Evolutionary conservation across 2,888 invertebrate species (phyloP), one percentile per base, ranked within the genome.

Genomic region (Drosophila siamana): DNA sequence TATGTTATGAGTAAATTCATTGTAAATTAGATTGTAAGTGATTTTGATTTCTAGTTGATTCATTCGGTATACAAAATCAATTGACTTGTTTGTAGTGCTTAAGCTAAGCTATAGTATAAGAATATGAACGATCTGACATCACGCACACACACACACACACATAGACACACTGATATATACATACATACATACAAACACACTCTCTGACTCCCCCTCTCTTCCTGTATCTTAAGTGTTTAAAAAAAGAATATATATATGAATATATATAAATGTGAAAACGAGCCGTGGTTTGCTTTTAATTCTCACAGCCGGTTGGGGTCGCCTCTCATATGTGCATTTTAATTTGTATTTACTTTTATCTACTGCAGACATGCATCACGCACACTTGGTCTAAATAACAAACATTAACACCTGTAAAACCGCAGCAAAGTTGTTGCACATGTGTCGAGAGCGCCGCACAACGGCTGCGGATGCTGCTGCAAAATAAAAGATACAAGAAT

Each of bases 371-470:
- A 83, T 85, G 79, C 85, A 81, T 69, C 82, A 83, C 87, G 79
- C 87, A 81, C 54, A 81, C 60, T 48, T 55, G 26, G 56, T 44
- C 60, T 64, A 68, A 64, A 67, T 66, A 86, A 68, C 74, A 76
- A 69, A 78, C 69, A 88, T 85, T 85, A 85, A 86, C 84, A 88
- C 84, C 86, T 85, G 74, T 65, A 77, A 78, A 74, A 62, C 80
- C 76, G 56, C 74, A 64, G 56, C 62, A 62, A 67, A 65, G 40
- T 46, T 63, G 67, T 63, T 57, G 60, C 63, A 55, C 64, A 75
- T 74, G 77, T 85, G 87, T 80, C 74, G 36, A 38, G 69, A 65
- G 59, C 54, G 41, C 33, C 13, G 7, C 4, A 33, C 11, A 33
- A 11, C 33, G 33, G 5, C 26, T 59, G 64, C 63, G 71, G 74